These are phyloP conservation scores for Cephus runcator DNA, from an alignment of 2,888 invertebrate species.

Conservation along the genomic window DNA sequence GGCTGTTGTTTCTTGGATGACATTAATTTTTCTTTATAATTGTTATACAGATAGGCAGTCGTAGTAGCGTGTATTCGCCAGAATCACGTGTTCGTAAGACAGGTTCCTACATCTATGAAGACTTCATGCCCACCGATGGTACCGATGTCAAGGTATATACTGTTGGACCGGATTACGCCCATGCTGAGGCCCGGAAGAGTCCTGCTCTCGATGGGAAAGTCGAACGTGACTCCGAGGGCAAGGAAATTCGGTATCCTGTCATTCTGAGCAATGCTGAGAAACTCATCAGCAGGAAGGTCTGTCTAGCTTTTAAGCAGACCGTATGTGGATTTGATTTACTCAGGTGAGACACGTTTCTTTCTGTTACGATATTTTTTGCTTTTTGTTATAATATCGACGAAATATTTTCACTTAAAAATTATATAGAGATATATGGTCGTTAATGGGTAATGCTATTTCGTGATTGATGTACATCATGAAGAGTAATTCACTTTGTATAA, in stretches of 20 bases:
- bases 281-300: conserved; percentile 96
- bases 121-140: conserved; percentile 99
- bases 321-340: conserved; percentile 99
- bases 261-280: conserved; percentile 98
- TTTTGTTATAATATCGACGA: neutral
- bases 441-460: neutral
- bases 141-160: conserved; percentile 87
- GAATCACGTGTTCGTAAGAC: conserved; percentile 96
- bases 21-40: conserved; percentile 15
- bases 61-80: conserved; percentile 98
- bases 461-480: neutral
- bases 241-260: conserved; percentile 98
- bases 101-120: conserved; percentile 99
- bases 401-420: neutral
- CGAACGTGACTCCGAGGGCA: conserved; percentile 96
- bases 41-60: conserved; percentile 87
- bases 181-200: conserved; percentile 98
- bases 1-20: neutral
- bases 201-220: conserved; percentile 99
- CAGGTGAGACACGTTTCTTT: conserved; percentile 67
- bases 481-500: neutral
- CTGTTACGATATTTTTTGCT: neutral
- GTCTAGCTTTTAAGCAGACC: conserved; percentile 95
- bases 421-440: too few relatives aligned
- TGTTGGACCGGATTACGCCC: conserved; percentile 99